These are phyloP conservation scores for Tanytarsus gracilentus DNA, from an alignment of 2,888 invertebrate species.

Conservation along the genomic window DNA sequence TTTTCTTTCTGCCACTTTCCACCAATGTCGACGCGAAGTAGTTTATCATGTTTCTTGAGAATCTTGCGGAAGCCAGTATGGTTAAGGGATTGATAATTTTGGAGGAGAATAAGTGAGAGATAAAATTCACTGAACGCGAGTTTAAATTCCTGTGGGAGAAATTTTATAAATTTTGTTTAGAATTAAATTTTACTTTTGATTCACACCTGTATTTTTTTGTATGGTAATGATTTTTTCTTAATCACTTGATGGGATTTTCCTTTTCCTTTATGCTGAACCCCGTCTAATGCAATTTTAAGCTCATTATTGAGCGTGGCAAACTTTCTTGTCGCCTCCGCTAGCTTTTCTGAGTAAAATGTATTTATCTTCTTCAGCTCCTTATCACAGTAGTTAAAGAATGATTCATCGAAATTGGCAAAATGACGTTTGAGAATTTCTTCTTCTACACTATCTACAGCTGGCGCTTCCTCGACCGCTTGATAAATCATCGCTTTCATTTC, in stretches of 20 bases:
- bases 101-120: slow-evolving; percentile 86
- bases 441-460: slow-evolving; percentile 82
- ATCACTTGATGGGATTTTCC: slow-evolving; percentile 42
- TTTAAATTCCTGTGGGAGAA: slow-evolving; percentile 62
- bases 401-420: slow-evolving; percentile 90
- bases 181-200: neutral
- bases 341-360: slow-evolving; percentile 61
- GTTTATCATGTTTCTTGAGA: slow-evolving; percentile 97
- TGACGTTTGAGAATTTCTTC: slow-evolving; percentile 78
- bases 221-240: slow-evolving; percentile 51
- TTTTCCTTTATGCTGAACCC: slow-evolving; percentile 44
- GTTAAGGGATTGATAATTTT: slow-evolving; percentile 97
- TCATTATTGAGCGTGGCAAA: slow-evolving; percentile 85
- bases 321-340: slow-evolving; percentile 94
- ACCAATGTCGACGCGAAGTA: slow-evolving; percentile 74
- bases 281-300: slow-evolving; percentile 56
- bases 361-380: slow-evolving; percentile 48
- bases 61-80: slow-evolving; percentile 99
- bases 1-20: slow-evolving; percentile 86
- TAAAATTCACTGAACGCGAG: slow-evolving; percentile 98
- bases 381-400: slow-evolving; percentile 91
- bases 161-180: neutral
- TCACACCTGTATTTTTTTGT: slow-evolving; percentile 62
- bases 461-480: slow-evolving; percentile 81
- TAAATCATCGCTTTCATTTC: slow-evolving; percentile 95